Evolutionary conservation across 2,113 vertebrate species (phyloP).

Genomic region (Chlamydotis undulata): DNA sequence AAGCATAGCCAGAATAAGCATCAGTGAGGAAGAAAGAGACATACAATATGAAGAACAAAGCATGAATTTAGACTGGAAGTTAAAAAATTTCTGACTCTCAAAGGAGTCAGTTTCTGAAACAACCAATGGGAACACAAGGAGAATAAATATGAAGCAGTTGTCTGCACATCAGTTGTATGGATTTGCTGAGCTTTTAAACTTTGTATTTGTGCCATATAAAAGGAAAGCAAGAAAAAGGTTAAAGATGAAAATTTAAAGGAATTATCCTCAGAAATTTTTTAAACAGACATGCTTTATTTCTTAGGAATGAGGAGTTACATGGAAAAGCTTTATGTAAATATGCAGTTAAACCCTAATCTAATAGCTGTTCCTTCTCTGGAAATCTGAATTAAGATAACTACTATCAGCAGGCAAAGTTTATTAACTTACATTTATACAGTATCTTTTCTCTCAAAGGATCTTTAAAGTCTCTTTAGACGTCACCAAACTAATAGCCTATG

Average conservation of each 20-base stretch:
- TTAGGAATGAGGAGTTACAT: background rate
- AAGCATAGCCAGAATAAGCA: background rate
- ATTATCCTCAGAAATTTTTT: constrained; percentile 3
- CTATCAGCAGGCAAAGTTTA: background rate
- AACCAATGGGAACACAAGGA: background rate
- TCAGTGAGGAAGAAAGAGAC: background rate
- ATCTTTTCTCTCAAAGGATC: background rate
- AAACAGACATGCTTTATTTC: constrained; percentile 23
- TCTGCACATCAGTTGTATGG: background rate
- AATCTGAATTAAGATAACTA: background rate
- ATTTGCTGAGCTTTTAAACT: background rate
- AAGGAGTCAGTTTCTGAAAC: background rate
- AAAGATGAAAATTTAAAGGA: constrained; percentile 11
- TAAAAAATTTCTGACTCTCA: background rate
- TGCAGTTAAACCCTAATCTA: background rate
- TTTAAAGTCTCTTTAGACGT: background rate
- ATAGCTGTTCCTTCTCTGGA: background rate
- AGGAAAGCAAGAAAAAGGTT: constrained; percentile 15
- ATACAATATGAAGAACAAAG: background rate
- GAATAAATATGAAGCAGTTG: background rate
- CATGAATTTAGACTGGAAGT: background rate
- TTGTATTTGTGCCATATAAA: background rate
- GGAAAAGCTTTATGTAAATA: constrained; percentile 28
- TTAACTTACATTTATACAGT: background rate
- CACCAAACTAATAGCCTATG: background rate